Conservation (phyloP, 2,113 vertebrate genomes). For the Entomyzon cyanotis region DNA sequence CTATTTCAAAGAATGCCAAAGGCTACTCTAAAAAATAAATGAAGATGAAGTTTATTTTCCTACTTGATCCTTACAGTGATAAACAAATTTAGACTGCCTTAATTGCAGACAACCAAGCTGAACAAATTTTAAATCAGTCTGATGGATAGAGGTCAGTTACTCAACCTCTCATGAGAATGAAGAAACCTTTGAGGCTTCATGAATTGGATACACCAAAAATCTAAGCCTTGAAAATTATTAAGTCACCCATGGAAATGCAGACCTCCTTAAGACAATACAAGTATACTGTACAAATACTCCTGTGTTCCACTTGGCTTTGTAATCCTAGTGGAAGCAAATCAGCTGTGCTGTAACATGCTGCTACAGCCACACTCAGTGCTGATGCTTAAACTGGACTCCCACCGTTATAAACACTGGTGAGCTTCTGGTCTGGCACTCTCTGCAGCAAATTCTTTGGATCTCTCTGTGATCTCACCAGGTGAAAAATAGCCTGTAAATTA, state of each 20-base stretch:
- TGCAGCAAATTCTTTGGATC: background rate
- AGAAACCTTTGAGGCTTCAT: background rate
- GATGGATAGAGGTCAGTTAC: background rate
- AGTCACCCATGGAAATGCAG: background rate
- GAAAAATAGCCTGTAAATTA: conserved; percentile 12
- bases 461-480: background rate
- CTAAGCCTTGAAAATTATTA: background rate
- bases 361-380: background rate
- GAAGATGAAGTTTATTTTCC: background rate
- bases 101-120: background rate
- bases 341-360: background rate
- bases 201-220: background rate
- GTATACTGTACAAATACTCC: background rate
- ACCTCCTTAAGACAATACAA: background rate
- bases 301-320: background rate
- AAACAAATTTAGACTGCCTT: background rate
- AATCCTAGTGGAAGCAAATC: background rate
- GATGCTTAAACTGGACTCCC: background rate
- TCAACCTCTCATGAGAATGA: background rate
- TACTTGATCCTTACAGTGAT: background rate
- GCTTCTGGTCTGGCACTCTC: background rate
- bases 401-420: background rate
- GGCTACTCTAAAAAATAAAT: background rate
- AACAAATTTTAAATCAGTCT: background rate
- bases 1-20: background rate